Conservation (phyloP, 2,113 vertebrate genomes). For the Nothoprocta perdicaria region DNA sequence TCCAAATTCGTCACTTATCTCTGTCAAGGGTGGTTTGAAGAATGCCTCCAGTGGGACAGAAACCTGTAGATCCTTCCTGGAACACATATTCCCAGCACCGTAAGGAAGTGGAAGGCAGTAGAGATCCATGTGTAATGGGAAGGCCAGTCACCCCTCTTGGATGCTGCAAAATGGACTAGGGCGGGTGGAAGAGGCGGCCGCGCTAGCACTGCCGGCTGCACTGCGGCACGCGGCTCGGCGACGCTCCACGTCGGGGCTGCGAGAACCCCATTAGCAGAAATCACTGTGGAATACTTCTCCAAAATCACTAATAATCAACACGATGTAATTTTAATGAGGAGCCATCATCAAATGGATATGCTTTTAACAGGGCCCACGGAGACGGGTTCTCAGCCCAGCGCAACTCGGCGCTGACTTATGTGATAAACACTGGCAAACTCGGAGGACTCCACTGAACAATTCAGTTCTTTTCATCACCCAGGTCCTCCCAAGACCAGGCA, state of each 20-base stretch:
- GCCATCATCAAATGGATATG: background rate
- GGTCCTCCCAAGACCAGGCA: background rate
- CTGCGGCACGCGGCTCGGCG: background rate
- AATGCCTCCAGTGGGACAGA: background rate
- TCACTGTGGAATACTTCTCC: background rate
- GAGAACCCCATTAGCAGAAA: background rate
- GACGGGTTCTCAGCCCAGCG: background rate
- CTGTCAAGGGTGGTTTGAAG: background rate
- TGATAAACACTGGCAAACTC: background rate
- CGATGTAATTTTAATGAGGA: conserved; percentile 18
- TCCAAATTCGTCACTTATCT: background rate
- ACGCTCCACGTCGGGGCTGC: background rate
- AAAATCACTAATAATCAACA: background rate
- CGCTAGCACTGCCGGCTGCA: background rate
- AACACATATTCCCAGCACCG: background rate
- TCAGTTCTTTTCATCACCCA: background rate
- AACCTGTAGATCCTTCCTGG: background rate
- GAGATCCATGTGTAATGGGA: background rate
- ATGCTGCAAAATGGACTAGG: background rate
- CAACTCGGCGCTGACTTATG: background rate
- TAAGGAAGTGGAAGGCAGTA: background rate
- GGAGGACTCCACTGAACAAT: background rate
- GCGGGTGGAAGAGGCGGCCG: background rate
- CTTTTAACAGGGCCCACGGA: conserved; percentile 13
- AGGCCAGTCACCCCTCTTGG: background rate